A percentile compares a stretch with the other conserved stretches of the same genome.
Evolutionary conservation across 2,888 invertebrate genomes (phyloP).

Genomic region (Litoditis marina): DNA sequence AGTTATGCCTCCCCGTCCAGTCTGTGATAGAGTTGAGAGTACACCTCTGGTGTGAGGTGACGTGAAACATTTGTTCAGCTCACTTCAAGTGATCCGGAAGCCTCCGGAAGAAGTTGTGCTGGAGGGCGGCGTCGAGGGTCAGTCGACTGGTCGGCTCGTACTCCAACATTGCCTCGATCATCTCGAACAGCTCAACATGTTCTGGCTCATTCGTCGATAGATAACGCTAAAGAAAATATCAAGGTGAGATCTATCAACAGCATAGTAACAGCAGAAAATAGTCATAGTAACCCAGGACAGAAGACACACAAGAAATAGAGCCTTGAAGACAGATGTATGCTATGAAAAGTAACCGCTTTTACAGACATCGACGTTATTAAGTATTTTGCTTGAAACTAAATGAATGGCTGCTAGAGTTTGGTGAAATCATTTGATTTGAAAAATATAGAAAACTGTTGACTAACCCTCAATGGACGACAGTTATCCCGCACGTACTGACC

Average conservation of each 20-base stretch:
- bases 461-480: slow-evolving; percentile 91
- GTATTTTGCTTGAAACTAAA: too few species aligned
- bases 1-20: too few species aligned
- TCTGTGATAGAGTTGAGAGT: background rate
- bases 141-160: slow-evolving; percentile 90
- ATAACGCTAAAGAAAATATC: slow-evolving; percentile 73
- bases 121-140: slow-evolving; percentile 80
- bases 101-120: slow-evolving; percentile 80
- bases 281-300: too few species aligned
- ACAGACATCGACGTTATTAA: too few species aligned
- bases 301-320: too few species aligned
- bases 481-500: slow-evolving; percentile 96
- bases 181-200: slow-evolving; percentile 86
- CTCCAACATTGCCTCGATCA: slow-evolving; percentile 91
- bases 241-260: background rate
- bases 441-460: too few species aligned
- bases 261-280: too few species aligned
- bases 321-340: too few species aligned
- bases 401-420: too few species aligned
- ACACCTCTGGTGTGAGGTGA: background rate
- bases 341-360: too few species aligned
- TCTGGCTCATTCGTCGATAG: slow-evolving; percentile 83
- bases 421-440: too few species aligned
- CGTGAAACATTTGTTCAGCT: background rate
- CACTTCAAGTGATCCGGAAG: slow-evolving; percentile 21